These are phyloP conservation scores for Antigone vipio DNA, from an alignment of 2,113 vertebrate species.

Conservation along the genomic window DNA sequence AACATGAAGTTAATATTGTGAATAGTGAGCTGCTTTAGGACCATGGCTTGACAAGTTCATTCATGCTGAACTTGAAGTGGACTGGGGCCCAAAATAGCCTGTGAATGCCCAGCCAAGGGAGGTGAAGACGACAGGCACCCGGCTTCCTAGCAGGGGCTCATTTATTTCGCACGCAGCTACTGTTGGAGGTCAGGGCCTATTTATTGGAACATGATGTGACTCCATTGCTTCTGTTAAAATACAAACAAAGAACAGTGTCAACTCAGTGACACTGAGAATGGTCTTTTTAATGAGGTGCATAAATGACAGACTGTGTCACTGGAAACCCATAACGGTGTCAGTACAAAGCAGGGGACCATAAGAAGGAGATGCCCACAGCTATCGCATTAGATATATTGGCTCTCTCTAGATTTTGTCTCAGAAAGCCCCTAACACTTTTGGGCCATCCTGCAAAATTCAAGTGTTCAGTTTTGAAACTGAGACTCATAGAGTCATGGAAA, in stretches of 20 bases:
- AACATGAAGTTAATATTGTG: background rate
- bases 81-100: background rate
- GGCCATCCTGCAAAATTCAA: background rate
- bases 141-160: background rate
- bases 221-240: background rate
- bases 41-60: background rate
- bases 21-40: background rate
- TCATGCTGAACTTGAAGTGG: background rate
- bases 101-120: background rate
- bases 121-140: background rate
- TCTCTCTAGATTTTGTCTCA: background rate
- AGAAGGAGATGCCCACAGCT: background rate
- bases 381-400: rapidly evolving
- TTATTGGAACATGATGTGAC: slow-evolving; percentile 17
- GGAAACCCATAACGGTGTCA: background rate
- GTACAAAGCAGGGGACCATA: background rate
- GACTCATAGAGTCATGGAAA: background rate
- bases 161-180: background rate
- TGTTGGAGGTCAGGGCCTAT: background rate
- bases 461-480: background rate
- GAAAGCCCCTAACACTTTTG: background rate
- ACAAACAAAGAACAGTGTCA: slow-evolving; percentile 3
- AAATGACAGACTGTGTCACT: background rate
- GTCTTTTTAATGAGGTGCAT: background rate
- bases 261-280: background rate